phyloP scores from a whole-genome alignment of 2,888 invertebrate genomes.

The Aleiodes leptofemur region DNA sequence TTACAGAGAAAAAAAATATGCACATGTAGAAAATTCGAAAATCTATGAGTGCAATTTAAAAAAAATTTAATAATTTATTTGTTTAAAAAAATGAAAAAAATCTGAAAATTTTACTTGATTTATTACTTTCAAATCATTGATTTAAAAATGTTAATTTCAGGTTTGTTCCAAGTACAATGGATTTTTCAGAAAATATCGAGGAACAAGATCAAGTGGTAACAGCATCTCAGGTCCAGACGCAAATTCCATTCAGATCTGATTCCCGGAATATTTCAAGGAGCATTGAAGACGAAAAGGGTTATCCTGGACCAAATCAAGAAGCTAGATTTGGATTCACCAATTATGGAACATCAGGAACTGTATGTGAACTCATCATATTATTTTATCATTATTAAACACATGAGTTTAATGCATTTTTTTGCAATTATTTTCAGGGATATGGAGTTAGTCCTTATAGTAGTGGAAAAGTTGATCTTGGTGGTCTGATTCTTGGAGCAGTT shows the following conservation, averaged over 20 bases:
- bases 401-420: too few species aligned
- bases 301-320: constrained; percentile 69
- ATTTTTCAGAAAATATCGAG: constrained; percentile 63
- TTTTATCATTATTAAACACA: too few species aligned
- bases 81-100: too few species aligned
- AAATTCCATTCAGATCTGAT: constrained; percentile 53
- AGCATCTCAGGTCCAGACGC: constrained; percentile 63
- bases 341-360: constrained; percentile 69
- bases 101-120: too few species aligned
- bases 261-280: constrained; percentile 57
- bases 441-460: constrained; percentile 83
- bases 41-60: too few species aligned
- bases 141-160: constrained; percentile 55
- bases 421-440: constrained; percentile 62
- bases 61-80: too few species aligned
- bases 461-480: constrained; percentile 88
- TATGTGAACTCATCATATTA: constrained; percentile 56
- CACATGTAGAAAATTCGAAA: too few species aligned
- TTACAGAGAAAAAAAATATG: too few species aligned
- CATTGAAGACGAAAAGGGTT: constrained; percentile 58
- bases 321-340: constrained; percentile 74
- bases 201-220: constrained; percentile 70
- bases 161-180: constrained; percentile 75
- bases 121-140: not conserved
- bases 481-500: constrained; percentile 87